These are phyloP conservation scores for Columba livia DNA, from an alignment of 2,113 vertebrate species.

Conservation along the genomic window DNA sequence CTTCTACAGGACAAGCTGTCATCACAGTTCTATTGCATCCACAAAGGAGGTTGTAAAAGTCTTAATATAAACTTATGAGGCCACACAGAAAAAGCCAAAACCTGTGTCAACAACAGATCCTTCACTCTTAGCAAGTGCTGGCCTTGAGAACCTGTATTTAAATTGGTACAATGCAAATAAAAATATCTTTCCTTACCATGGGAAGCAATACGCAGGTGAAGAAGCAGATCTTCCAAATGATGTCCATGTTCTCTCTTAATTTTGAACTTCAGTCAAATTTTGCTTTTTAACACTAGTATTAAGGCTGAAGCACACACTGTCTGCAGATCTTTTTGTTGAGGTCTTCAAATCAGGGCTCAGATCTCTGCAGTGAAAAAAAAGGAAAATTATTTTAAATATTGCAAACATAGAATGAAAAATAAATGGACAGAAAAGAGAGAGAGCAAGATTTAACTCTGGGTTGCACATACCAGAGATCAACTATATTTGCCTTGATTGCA, in stretches of 20 bases:
- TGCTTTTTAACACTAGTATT: not conserved
- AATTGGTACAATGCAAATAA: not conserved
- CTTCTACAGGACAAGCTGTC: not conserved
- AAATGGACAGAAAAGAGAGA: not conserved
- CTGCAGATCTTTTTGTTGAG: not conserved
- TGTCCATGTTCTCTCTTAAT: conserved; percentile 23
- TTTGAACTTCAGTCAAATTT: not conserved
- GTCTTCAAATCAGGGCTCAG: conserved; percentile 6
- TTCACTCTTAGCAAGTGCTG: not conserved
- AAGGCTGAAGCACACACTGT: not conserved
- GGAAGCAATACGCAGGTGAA: conserved; percentile 1
- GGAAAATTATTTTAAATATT: not conserved
- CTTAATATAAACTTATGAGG: not conserved
- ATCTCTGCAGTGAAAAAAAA: conserved; percentile 5
- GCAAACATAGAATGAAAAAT: not conserved
- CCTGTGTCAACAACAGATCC: not conserved
- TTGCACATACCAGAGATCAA: not conserved
- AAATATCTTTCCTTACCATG: conserved; percentile 15
- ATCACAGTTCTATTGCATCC: not conserved
- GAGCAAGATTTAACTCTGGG: fast-evolving
- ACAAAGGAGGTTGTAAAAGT: not conserved
- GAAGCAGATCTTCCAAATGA: not conserved
- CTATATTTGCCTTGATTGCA: not conserved
- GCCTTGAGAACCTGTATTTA: not conserved
- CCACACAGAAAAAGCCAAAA: not conserved